Conservation (phyloP, 1,140 invertebrate genomes). For the Drosophila chauvacae region DNA sequence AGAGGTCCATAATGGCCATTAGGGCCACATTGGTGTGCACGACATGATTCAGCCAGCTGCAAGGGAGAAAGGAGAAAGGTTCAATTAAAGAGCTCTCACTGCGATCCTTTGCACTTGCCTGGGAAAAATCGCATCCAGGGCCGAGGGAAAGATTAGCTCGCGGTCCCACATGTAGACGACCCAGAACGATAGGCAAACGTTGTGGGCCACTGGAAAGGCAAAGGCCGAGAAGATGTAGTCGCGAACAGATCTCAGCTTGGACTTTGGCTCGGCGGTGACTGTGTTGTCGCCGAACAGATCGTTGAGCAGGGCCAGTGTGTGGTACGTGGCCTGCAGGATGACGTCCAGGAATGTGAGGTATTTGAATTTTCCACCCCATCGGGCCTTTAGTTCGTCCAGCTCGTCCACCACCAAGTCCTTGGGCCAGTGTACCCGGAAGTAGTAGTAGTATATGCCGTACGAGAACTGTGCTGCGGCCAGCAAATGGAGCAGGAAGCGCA, state of each 20-base stretch:
- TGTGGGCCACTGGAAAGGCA: slow-evolving; percentile 74
- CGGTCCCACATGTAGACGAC: slow-evolving; percentile 73
- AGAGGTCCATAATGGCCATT: slow-evolving; percentile 72
- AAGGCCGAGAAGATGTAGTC: slow-evolving; percentile 75
- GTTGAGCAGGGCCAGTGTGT: slow-evolving; percentile 65
- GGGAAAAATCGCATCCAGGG: slow-evolving; percentile 70
- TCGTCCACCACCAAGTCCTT: slow-evolving; percentile 45
- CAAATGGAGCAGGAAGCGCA: slow-evolving; percentile 65
- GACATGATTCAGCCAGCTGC: slow-evolving; percentile 79
- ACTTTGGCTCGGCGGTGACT: slow-evolving; percentile 37
- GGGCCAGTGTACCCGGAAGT: slow-evolving; percentile 66
- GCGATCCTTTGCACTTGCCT: slow-evolving; percentile 42
- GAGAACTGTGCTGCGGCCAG: slow-evolving; percentile 67
- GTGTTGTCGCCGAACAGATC: slow-evolving; percentile 65
- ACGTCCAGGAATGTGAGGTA: slow-evolving; percentile 75
- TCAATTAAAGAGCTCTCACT: neutral
- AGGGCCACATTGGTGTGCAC: slow-evolving; percentile 77
- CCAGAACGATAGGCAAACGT: slow-evolving; percentile 75
- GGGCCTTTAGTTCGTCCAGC: slow-evolving; percentile 56
- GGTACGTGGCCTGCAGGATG: slow-evolving; percentile 72
- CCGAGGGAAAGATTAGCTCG: slow-evolving; percentile 74
- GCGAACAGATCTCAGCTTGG: slow-evolving; percentile 42
- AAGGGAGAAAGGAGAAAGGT: neutral
- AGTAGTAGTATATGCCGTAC: slow-evolving; percentile 73
- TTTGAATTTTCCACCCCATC: slow-evolving; percentile 80